Conservation (phyloP, 92 coral and sea anemone genomes). For the Porites rus region DNA sequence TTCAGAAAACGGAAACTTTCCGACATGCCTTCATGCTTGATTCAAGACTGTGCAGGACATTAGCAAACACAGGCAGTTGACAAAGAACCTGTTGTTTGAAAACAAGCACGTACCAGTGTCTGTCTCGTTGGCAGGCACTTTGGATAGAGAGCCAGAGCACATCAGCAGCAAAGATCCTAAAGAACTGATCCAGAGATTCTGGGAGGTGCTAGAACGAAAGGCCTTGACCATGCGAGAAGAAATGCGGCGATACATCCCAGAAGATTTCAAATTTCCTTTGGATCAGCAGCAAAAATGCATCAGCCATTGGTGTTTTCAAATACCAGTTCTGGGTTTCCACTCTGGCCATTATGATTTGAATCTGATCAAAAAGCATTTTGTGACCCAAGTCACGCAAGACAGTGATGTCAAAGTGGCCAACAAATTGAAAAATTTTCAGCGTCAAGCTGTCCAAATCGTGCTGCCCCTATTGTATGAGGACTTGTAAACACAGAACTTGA, state of each 20-base stretch:
- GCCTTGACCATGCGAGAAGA: too few relatives aligned
- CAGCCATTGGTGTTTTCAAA: not conserved
- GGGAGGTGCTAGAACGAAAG: slow-evolving; percentile 24
- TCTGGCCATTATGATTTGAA: not conserved
- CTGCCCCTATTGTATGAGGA: too few relatives aligned
- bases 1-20: slow-evolving; percentile 14
- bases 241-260: not conserved
- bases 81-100: slow-evolving; percentile 8
- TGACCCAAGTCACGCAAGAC: not conserved
- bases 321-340: not conserved
- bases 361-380: not conserved
- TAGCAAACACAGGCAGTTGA: not conserved
- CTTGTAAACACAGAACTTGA: too few relatives aligned
- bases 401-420: not conserved
- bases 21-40: slow-evolving; percentile 10
- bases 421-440: too few relatives aligned
- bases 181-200: slow-evolving; percentile 20
- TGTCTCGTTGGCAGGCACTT: not conserved
- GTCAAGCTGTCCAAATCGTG: not conserved
- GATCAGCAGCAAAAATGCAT: not conserved
- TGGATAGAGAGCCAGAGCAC: slow-evolving; percentile 2
- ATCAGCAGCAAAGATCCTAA: slow-evolving; percentile 22
- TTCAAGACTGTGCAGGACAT: slow-evolving; percentile 11
- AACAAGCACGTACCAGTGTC: slow-evolving; percentile 26
- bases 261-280: not conserved